Conservation (phyloP, 2,113 vertebrate genomes). For the Fregata magnificens region DNA sequence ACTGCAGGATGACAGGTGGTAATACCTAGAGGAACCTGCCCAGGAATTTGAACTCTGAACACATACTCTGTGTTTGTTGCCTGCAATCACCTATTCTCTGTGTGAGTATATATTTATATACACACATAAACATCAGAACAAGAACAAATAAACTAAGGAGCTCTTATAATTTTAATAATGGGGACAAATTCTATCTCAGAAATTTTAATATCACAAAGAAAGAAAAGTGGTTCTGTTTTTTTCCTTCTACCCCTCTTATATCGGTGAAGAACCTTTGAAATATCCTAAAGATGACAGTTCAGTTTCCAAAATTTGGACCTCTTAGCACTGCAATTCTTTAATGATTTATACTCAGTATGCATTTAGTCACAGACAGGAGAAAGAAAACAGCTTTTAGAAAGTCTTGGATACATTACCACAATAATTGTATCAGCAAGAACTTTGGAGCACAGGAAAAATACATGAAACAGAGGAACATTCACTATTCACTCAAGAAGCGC, state of each 20-base stretch:
- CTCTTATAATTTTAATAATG: not conserved
- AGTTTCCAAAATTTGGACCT: not conserved
- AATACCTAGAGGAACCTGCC: not conserved
- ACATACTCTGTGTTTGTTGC: not conserved
- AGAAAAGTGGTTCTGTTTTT: not conserved
- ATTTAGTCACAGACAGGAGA: not conserved
- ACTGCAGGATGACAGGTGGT: not conserved
- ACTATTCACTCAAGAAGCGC: not conserved
- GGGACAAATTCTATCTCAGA: not conserved
- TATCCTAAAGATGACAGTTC: not conserved
- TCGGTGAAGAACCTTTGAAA: not conserved
- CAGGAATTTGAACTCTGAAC: not conserved
- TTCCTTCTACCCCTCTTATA: not conserved
- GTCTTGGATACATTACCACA: not conserved
- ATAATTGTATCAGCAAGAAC: not conserved
- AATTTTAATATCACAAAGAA: not conserved
- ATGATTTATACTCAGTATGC: not conserved
- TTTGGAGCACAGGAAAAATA: not conserved
- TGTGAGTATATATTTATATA: not conserved
- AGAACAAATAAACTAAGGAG: not conserved
- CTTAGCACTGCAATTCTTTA: not conserved
- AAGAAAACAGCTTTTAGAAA: constrained; percentile 6
- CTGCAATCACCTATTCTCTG: not conserved
- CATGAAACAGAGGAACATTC: not conserved
- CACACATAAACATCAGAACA: not conserved